Evolutionary conservation across 1,140 invertebrate species (phyloP).

Genomic region (Cataglyphis hispanica): DNA sequence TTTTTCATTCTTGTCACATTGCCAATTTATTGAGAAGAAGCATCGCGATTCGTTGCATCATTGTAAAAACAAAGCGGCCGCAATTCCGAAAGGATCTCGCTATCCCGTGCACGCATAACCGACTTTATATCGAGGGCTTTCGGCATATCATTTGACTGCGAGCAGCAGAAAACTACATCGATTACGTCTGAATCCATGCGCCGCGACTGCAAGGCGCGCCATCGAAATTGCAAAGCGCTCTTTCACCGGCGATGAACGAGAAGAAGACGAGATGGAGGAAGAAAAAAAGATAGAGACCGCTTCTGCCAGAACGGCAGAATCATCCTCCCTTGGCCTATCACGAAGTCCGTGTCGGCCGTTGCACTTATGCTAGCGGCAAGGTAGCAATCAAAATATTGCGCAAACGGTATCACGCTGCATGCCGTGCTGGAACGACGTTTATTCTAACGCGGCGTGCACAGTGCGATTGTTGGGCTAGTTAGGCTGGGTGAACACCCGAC

Average conservation of each 20-base stretch:
- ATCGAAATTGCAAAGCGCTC: constrained; percentile 72
- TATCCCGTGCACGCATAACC: constrained; percentile 27
- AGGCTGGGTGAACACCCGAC: constrained; percentile 44
- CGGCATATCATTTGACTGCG: constrained; percentile 31
- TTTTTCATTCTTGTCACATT: background rate
- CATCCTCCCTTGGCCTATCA: constrained; percentile 70
- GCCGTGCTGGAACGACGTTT: constrained; percentile 53
- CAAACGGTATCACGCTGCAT: constrained; percentile 67
- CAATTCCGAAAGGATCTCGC: constrained; percentile 32
- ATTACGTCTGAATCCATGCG: constrained; percentile 57
- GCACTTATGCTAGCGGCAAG: constrained; percentile 59
- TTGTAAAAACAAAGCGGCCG: constrained; percentile 23
- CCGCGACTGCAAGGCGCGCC: constrained; percentile 44
- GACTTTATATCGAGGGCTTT: constrained; percentile 53
- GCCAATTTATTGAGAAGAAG: background rate
- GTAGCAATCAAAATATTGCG: constrained; percentile 72
- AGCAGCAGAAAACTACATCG: constrained; percentile 31
- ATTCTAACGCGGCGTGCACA: constrained; percentile 28
- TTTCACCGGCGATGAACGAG: constrained; percentile 22
- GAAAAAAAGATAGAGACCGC: background rate
- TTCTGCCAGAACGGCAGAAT: constrained; percentile 50
- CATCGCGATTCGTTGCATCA: constrained; percentile 19
- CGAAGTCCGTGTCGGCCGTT: constrained; percentile 47
- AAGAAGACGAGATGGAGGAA: constrained; percentile 9
- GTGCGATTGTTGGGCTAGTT: constrained; percentile 51